Conservation (phyloP, 1,140 invertebrate species). For the Wiebesia pumilae region DNA sequence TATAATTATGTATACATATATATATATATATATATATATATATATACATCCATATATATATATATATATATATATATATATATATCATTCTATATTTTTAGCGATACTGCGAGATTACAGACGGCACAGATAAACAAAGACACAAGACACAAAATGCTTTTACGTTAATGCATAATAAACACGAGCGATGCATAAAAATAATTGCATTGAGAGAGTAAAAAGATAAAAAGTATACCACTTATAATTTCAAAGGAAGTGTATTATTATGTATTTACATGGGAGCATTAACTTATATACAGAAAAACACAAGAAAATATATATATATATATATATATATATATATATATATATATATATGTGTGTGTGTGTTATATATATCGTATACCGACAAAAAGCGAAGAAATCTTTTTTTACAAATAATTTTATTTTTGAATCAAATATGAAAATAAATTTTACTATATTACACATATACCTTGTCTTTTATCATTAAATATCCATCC, state of each 20-base stretch:
- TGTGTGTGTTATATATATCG: conserved; percentile 62
- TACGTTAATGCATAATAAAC: conserved; percentile 32
- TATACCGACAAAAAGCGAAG: conserved; percentile 63
- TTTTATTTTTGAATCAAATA: conserved; percentile 76
- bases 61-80: not conserved
- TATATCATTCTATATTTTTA: conserved; percentile 11
- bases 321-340: too few relatives aligned
- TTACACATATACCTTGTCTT: not conserved
- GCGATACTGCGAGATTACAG: conserved; percentile 6
- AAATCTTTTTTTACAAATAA: conserved; percentile 75
- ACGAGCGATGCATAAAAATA: not conserved
- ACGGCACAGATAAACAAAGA: conserved; percentile 29
- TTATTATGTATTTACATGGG: conserved; percentile 41
- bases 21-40: conserved; percentile 13
- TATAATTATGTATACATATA: conserved; percentile 57
- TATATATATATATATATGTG: too few relatives aligned
- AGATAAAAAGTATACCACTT: conserved; percentile 14
- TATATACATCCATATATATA: not conserved
- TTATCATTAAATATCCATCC: not conserved
- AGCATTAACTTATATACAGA: conserved; percentile 10
- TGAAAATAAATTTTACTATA: conserved; percentile 71
- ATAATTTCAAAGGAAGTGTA: not conserved
- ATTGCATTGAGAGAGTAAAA: not conserved
- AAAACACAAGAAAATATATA: conserved; percentile 10
- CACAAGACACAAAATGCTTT: not conserved